Evolutionary conservation across 2,113 vertebrate genomes (phyloP), one percentile per base, ranked within the genome.

Genomic region (Columba janthina): DNA sequence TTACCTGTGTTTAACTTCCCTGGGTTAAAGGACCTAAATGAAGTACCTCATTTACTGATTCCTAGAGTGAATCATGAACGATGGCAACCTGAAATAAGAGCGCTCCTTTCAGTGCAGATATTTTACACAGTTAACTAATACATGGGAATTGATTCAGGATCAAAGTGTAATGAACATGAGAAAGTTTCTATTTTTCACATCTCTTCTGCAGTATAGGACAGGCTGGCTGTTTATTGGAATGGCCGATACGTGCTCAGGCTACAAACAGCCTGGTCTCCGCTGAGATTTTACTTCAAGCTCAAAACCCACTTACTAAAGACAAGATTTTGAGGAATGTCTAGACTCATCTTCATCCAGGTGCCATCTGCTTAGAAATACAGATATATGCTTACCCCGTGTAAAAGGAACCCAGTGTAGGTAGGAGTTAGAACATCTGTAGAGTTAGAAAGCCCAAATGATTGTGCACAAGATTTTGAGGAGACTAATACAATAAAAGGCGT

Each of bases 141-240:
- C 3, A 5, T 2, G 15, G 42, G 11, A 60, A 61, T 20, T 28
- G 17, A 79, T n/a, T 57, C 0, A 34, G 26, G 32, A 89, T 76
- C 82, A 58, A 66, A 88, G 69, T 11, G 29, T 42, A 50, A 46
- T 14, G 31, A 82, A 69, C 44, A 65, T 34, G 10, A 46, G 42
- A 74, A 88, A 34, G 10, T 24, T 61, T 66, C 28, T 58, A 26
- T 14, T 60, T 85, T 90, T 57, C 69, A 67, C 44, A 70, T 80
- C 38, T 69, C 29, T 60, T 83, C n/a, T 1, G 2, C 5, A 24
- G 25, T 1, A 57, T 0, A 65, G 46, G 42, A 44, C 46, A 76
- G 24, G 14, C 12, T 38, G 18, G 28, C 50, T 81, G 26, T 36
- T 77, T 66, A 36, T 69, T 94, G 60, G 20, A 72, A 51, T 14